Evolutionary conservation across 1,140 invertebrate species (phyloP).

Genomic region (Trichonephila clavata): DNA sequence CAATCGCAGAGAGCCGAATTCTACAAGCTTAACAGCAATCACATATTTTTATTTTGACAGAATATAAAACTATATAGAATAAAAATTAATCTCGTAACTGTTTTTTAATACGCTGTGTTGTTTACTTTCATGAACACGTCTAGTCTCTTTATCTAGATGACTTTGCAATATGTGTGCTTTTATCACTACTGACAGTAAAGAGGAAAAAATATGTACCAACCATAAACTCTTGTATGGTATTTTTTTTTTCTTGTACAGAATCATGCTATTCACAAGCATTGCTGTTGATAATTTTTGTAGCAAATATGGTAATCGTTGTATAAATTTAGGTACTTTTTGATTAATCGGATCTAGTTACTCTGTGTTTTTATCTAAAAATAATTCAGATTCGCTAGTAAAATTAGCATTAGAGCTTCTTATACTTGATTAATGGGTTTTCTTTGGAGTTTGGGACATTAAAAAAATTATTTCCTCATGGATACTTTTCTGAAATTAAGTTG

Average conservation of each 20-base stretch:
- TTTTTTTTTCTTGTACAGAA: not conserved
- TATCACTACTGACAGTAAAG: not conserved
- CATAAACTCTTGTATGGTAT: not conserved
- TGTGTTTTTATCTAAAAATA: too few species aligned
- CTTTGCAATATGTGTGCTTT: slow-evolving; percentile 44
- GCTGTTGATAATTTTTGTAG: not conserved
- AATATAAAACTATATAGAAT: slow-evolving; percentile 23
- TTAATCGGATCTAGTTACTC: too few species aligned
- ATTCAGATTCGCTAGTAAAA: too few species aligned
- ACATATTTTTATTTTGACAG: not conserved
- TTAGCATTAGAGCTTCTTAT: too few species aligned
- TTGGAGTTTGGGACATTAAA: too few species aligned
- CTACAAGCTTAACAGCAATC: not conserved
- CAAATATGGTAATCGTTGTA: too few species aligned
- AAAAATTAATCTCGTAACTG: slow-evolving; percentile 6
- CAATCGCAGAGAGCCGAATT: slow-evolving; percentile 9
- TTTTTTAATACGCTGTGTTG: not conserved
- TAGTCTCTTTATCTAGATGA: slow-evolving; percentile 69
- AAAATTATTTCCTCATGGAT: too few species aligned
- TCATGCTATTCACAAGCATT: not conserved
- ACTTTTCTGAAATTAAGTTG: too few species aligned
- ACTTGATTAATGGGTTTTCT: too few species aligned
- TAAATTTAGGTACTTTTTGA: too few species aligned
- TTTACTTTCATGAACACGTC: slow-evolving; percentile 55
- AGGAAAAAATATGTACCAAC: too few species aligned